Evolutionary conservation across 2,113 vertebrate species (phyloP).

Genomic region (Crotalus horridus): DNA sequence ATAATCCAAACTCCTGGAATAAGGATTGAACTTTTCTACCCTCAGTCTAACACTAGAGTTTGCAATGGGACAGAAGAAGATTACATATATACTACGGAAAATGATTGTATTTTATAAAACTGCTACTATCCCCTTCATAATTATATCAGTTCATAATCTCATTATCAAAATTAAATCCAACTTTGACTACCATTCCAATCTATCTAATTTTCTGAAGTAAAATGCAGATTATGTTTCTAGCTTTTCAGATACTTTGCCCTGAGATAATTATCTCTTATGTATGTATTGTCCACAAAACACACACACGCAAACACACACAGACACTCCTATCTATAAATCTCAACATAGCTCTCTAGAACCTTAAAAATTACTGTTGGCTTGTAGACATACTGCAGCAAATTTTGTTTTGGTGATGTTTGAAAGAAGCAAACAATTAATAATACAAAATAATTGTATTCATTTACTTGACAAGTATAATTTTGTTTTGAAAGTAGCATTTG

Average conservation of each 20-base stretch:
- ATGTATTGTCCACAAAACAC: neutral
- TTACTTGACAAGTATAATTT: constrained; percentile 23
- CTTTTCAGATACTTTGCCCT: neutral
- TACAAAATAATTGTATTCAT: constrained; percentile 4
- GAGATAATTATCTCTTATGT: neutral
- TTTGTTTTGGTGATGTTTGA: neutral
- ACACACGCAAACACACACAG: no score
- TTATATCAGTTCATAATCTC: neutral
- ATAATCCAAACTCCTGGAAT: neutral
- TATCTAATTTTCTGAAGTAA: neutral
- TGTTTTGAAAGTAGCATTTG: neutral
- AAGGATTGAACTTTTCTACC: neutral
- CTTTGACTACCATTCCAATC: neutral
- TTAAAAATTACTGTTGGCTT: neutral
- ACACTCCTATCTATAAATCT: neutral
- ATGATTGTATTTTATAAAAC: neutral
- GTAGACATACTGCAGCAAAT: neutral
- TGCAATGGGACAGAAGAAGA: neutral
- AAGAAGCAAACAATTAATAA: constrained; percentile 21
- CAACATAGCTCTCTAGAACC: neutral
- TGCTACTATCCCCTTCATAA: neutral
- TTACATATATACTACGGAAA: neutral
- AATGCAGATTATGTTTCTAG: neutral
- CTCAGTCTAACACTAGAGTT: neutral
- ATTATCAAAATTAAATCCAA: neutral